Conservation (phyloP, 2,888 invertebrate genomes). For the Kryphioiulus occultus region DNA sequence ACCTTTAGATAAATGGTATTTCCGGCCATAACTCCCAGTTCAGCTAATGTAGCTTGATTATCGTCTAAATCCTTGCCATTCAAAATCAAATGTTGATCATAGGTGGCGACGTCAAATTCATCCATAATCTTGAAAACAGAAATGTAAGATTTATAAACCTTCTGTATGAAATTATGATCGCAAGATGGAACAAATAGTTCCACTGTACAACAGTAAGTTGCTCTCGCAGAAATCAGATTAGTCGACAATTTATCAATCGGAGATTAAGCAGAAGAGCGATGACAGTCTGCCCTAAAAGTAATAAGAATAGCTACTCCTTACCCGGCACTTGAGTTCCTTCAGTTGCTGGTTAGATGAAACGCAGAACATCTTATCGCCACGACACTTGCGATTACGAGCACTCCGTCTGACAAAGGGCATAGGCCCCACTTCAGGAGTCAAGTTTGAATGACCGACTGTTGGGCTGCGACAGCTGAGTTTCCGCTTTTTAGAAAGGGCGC, state of each 20-base stretch:
- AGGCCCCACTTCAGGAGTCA: not conserved
- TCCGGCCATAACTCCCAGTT: constrained; percentile 43
- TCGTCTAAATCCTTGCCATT: not conserved
- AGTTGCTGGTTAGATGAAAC: constrained; percentile 28
- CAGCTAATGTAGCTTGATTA: constrained; percentile 43
- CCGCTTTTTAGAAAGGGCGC: not conserved
- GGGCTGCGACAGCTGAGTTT: not conserved
- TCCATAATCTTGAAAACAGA: constrained; percentile 42
- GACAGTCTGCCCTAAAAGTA: not conserved
- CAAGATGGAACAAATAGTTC: not conserved
- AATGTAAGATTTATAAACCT: not conserved
- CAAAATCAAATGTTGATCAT: constrained; percentile 46
- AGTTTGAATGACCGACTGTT: not conserved
- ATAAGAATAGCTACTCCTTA: not conserved
- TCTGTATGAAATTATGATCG: not conserved
- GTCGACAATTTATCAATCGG: too few relatives aligned
- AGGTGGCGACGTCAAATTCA: constrained; percentile 40
- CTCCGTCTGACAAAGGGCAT: constrained; percentile 22
- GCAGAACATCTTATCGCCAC: constrained; percentile 1
- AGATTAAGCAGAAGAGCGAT: not conserved
- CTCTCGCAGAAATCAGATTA: too few relatives aligned
- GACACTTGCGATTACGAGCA: not conserved
- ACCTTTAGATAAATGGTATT: constrained; percentile 45
- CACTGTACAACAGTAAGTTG: not conserved
- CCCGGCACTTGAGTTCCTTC: constrained; percentile 18